Conservation (phyloP, 2,888 invertebrate genomes). For the Dolichopus griseipennis region DNA sequence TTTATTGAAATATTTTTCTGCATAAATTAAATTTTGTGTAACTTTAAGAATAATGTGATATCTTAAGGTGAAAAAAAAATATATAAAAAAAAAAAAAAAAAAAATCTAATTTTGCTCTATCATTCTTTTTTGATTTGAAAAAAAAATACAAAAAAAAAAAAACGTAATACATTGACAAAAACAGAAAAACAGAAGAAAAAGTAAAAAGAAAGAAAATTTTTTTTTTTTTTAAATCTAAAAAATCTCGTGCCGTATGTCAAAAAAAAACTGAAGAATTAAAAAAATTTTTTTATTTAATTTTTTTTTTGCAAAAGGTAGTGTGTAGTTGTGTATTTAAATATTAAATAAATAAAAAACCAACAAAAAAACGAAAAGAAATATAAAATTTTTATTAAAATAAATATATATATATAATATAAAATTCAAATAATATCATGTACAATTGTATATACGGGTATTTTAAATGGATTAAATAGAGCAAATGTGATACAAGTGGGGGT, state of each 20-base stretch:
- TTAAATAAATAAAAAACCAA: too few species aligned
- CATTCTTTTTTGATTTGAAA: conserved; percentile 2
- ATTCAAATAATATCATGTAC: neutral
- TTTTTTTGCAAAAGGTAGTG: neutral
- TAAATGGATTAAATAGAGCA: conserved; percentile 6
- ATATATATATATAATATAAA: too few species aligned
- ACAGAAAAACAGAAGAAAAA: neutral
- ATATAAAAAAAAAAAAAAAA: too few species aligned
- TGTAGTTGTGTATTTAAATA: too few species aligned
- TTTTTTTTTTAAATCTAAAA: neutral
- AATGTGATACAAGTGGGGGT: neutral
- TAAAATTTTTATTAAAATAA: too few species aligned
- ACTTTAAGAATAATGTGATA: too few species aligned
- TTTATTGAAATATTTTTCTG: neutral
- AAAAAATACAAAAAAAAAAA: too few species aligned
- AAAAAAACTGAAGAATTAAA: neutral
- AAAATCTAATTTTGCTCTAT: conserved; percentile 1
- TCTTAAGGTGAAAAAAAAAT: neutral
- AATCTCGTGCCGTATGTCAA: conserved; percentile 5
- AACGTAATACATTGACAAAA: neutral
- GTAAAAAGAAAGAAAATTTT: too few species aligned
- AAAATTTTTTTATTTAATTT: neutral
- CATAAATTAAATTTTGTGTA: neutral
- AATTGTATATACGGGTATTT: neutral
- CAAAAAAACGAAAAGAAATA: too few species aligned